Percentiles rank a stretch among this genome's conserved stretches.
Conservation (phyloP, 2,113 vertebrate species). For the Callipepla californica region DNA sequence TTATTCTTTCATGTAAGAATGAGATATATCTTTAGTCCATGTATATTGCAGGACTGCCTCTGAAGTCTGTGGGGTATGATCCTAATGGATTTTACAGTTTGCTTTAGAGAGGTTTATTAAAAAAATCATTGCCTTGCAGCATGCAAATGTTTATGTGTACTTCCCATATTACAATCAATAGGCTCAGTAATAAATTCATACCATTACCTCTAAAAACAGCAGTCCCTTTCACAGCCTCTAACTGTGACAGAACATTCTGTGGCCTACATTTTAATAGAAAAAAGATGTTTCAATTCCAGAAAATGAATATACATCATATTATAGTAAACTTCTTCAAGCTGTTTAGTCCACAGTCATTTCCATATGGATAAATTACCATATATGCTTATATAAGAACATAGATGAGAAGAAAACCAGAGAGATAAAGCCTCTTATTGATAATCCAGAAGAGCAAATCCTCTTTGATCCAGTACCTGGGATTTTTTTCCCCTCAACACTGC, state of each 20-base stretch:
- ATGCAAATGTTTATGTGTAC: not conserved
- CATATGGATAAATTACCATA: conserved; percentile 8
- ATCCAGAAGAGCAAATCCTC: conserved; percentile 71
- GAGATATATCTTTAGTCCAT: not conserved
- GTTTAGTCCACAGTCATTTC: not conserved
- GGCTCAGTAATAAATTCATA: conserved; percentile 54
- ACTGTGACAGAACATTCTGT: conserved; percentile 5
- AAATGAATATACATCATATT: conserved; percentile 30
- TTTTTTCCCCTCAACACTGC: conserved; percentile 28
- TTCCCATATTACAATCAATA: not conserved
- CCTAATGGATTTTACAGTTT: conserved; percentile 2
- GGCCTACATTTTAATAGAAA: not conserved
- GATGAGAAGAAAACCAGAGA: conserved; percentile 38
- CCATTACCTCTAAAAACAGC: not conserved
- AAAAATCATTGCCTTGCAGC: not conserved
- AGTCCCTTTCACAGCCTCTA: not conserved
- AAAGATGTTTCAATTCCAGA: conserved; percentile 30
- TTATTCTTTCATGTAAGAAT: not conserved
- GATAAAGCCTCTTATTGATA: conserved; percentile 61
- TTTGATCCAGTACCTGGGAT: conserved; percentile 60
- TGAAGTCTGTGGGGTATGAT: conserved; percentile 6
- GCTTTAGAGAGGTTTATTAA: not conserved
- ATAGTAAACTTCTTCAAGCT: not conserved
- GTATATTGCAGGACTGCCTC: not conserved
- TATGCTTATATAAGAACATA: conserved; percentile 41